Percentiles rank a stretch among this genome's conserved stretches.
Evolutionary conservation across 1,140 invertebrate genomes (phyloP).

Genomic region (Penaeus japonicus): DNA sequence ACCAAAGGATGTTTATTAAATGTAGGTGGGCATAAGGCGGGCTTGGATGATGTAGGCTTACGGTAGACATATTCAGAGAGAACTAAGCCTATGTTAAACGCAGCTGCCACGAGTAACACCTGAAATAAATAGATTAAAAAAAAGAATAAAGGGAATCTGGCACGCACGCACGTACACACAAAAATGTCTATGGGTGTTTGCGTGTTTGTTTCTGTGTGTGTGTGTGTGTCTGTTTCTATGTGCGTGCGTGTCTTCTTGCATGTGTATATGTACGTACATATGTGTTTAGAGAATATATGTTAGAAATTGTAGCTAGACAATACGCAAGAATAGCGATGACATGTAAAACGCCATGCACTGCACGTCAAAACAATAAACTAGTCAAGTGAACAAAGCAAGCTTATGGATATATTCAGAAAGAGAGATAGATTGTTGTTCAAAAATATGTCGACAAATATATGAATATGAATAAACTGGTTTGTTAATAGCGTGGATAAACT

Average conservation of each 20-base stretch:
- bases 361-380: too few relatives aligned
- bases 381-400: too few relatives aligned
- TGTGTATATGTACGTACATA: background rate
- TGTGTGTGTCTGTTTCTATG: background rate
- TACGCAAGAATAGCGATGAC: too few relatives aligned
- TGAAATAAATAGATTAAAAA: background rate
- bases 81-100: background rate
- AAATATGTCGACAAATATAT: too few relatives aligned
- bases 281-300: background rate
- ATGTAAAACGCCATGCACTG: too few relatives aligned
- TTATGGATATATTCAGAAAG: too few relatives aligned
- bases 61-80: background rate
- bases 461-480: too few relatives aligned
- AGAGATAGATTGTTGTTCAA: too few relatives aligned
- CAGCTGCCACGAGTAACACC: background rate
- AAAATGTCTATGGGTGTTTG: background rate
- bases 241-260: background rate
- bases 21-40: background rate
- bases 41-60: background rate
- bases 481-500: too few relatives aligned
- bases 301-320: too few relatives aligned
- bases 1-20: constrained; percentile 64
- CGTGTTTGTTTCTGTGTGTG: background rate
- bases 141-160: background rate
- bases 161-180: too few relatives aligned